phyloP scores from a whole-genome alignment of 2,888 invertebrate species.

The Loripinus fragilis region DNA sequence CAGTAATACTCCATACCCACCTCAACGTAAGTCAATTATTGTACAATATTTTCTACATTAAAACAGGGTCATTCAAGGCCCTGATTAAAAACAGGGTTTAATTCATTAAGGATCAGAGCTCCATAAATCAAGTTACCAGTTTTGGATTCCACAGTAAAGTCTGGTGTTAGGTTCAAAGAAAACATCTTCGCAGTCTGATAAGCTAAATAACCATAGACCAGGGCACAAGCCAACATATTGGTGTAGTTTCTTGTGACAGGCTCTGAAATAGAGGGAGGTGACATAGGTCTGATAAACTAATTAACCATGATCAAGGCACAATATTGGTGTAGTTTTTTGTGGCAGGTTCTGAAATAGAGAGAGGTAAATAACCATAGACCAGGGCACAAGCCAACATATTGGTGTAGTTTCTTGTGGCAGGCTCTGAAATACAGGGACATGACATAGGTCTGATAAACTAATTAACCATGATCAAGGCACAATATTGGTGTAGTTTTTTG shows the following conservation, averaged over 20 bases:
- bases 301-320: too few species aligned
- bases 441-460: constrained; percentile 74
- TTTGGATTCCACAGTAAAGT: constrained; percentile 72
- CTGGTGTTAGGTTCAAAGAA: constrained; percentile 63
- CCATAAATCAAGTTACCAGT: constrained; percentile 70
- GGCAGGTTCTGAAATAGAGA: too few species aligned
- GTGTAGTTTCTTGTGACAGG: constrained; percentile 15
- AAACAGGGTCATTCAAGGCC: too few species aligned
- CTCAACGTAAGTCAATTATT: too few species aligned
- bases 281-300: constrained; percentile 74
- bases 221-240: constrained; percentile 55
- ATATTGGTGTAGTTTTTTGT: too few species aligned
- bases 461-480: too few species aligned
- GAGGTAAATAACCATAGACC: constrained; percentile 65
- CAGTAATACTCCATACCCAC: too few species aligned
- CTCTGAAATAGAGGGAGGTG: constrained; percentile 40
- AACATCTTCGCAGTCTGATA: constrained; percentile 75
- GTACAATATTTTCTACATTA: too few species aligned
- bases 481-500: too few species aligned
- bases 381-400: constrained; percentile 56
- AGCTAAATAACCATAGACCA: constrained; percentile 64
- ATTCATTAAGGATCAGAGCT: too few species aligned
- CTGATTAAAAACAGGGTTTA: too few species aligned
- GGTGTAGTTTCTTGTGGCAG: constrained; percentile 15
- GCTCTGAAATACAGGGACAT: constrained; percentile 39